Base-by-base conservation (phyloP, 2,888 invertebrate species). In the Leucania comma region DNA sequence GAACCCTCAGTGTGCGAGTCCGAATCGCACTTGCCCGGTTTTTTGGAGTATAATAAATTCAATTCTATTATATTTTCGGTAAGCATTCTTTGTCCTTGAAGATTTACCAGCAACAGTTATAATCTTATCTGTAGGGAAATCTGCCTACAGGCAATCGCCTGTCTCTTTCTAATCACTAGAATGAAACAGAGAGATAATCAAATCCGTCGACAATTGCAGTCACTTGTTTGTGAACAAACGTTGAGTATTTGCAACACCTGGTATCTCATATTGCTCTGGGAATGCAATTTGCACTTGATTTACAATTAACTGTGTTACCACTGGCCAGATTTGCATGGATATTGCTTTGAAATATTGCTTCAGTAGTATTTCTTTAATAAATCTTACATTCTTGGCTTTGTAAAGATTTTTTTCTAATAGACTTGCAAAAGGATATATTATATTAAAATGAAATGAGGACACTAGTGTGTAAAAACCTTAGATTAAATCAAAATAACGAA, bases 281-380 rank as follows among this genome's bases (percentile, higher is more conserved):
- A 72, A 61, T 69, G 68, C 67, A 81, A 82, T 81, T 72, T 82
- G 67, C 71, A 75, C 83, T 67, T 82, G 61, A 72, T 82, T 65
- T 68, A 63, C 53, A 70, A 75, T 71, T 79, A 82, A 68, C 65
- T 20, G 24, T 48, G 60, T 60, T 51, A 72, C 29, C 20, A 42
- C 42, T 42, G 20, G 17, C 35, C 29, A 57, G 22, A 73, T 73
- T 73, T 48, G 51, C 56, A 72, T 79, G 38, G 60, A 72, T 29
- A 64, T 64, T 75, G 62, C 51, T 61, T n/a, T 22, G 26, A 48
- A 77, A 67, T 46, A 32, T 51, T 1, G 3, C 42, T 53, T 29
- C 20, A 3, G 14, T 50, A 29, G 20, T 0, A 46, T 42, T 22
- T 46, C 5, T 35, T 38, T 14, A 4, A 38, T 20, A 42, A 17